Evolutionary conservation across 2,113 vertebrate genomes (phyloP).

Genomic region (Pseudopodoces humilis): DNA sequence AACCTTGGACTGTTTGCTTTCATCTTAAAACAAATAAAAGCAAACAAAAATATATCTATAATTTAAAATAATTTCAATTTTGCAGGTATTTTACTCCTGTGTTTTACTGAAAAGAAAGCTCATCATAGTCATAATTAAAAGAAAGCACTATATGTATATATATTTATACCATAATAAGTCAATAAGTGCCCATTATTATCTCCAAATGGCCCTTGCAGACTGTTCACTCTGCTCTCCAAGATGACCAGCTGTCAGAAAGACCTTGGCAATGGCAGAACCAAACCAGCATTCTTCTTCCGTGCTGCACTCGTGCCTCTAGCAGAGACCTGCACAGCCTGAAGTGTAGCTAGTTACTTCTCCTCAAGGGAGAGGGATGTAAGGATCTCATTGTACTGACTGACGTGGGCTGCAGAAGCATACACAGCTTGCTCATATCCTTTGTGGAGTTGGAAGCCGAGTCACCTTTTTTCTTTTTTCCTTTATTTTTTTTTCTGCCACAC

Average conservation of each 20-base stretch:
- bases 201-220: neutral
- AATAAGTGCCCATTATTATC: neutral
- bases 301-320: neutral
- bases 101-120: neutral
- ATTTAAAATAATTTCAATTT: slow-evolving; percentile 9
- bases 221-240: neutral
- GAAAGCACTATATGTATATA: neutral
- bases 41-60: neutral
- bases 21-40: slow-evolving; percentile 29
- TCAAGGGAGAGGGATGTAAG: slow-evolving; percentile 50
- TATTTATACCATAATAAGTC: neutral
- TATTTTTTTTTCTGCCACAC: neutral
- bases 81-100: neutral
- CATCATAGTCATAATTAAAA: neutral
- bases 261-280: neutral
- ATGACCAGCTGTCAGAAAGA: neutral
- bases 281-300: neutral
- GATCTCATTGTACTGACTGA: slow-evolving; percentile 71
- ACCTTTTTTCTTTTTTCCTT: slow-evolving; percentile 8
- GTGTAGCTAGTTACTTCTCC: slow-evolving; percentile 39
- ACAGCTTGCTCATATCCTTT: slow-evolving; percentile 66
- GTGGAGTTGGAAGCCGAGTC: slow-evolving; percentile 27
- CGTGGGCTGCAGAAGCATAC: slow-evolving; percentile 44
- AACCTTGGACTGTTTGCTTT: slow-evolving; percentile 51
- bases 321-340: slow-evolving; percentile 3